Base-by-base conservation (phyloP, 2,113 vertebrate genomes). In the Candoia aspera region DNA sequence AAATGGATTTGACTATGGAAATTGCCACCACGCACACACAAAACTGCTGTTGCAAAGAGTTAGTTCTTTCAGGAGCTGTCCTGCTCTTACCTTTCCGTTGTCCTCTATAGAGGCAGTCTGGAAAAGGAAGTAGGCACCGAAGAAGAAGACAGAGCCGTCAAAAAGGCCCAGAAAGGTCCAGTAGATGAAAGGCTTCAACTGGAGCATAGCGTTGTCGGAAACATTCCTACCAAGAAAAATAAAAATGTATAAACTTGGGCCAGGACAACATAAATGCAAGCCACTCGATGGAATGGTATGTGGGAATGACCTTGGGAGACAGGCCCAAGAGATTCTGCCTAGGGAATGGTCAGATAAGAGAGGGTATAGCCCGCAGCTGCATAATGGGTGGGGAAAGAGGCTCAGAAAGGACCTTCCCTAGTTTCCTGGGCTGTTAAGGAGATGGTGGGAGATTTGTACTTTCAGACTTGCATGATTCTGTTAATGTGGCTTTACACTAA, bases 141-240 rank as follows among this genome's bases (percentile, higher is more conserved):
- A 99, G 97, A 99, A 99, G 97, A 99, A 99, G 87, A 99, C 96
- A 0, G 98, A 97, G 84, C 99, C 99, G 93, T 99, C 98, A 95
- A 99, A 99, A 90, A 99, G 92, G 83, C 98, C 99, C 90, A 99
- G 97, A 24, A 98, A 95, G 33, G 99, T 99, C 99, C 99, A 99
- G 95, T 98, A 99, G 84, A 99, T 95, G 96, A 99, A 99, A 0
- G 98, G 99, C 23, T 97, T 94, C 98, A 98, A 99, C 62, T 98
- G 98, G 86, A 99, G 97, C 98, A 99, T 99, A 6, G 98, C 98
- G 13, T 99, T 99, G 94, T 99, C 99, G 0, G 98, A 98, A 95
- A 99, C 98, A 95, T 98, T 98, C 98, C 99, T 99, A 96, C 91
- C 94, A 92, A 92, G 95, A 95, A 95, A 0, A 53, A 91, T 58